Base-by-base conservation (phyloP, 2,888 invertebrate species). In the Carterocephalus palaemon region DNA sequence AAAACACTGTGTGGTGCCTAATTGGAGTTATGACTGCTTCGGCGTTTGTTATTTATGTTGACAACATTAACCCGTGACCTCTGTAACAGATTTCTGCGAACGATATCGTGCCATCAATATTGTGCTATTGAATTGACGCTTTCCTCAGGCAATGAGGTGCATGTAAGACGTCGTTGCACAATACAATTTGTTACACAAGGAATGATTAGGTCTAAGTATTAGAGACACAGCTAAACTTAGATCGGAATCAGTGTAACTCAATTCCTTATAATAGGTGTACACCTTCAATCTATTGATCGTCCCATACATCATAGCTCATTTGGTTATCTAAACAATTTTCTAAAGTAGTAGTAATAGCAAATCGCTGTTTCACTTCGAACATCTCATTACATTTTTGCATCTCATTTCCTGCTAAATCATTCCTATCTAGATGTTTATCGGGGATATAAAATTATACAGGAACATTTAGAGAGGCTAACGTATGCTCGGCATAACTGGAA, bases 1-100 rank as follows among this genome's bases (percentile, higher is more conserved):
- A 51, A 51, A 56, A 56, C 58, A 61, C 62, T 60, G 54, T 54
- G 46, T 47, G 10, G 49, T 59, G 43, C 49, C 49, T 50, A 54
- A 57, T 62, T 57, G 57, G 59, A 61, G 58, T 59, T 61, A 57
- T 62, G 60, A 60, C 59, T 56, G 52, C 55, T 56, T 57, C 54
- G 32, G 41, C 43, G 41, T 53, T 39, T 49, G 46, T 53, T 52
- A 51, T 47, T 51, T 49, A 47, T 48, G 50, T 47, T 50, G 34
- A 37, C 45, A 46, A 37, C 15, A 43, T 43, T 43, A 43, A 43
- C 43, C 36, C 43, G 22, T 23, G 43, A 43, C 43, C 43, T 23
- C 5, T 17, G 43, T 43, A 43, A 43, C 43, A 36, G 43, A 43
- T 43, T 43, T 43, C 43, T 43, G 36, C 43, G 43, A 43, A 43